Percentiles rank a stretch among this genome's conserved stretches.
These are phyloP conservation scores for Toxonevra muliebris DNA, from an alignment of 2,888 invertebrate species.

Conservation along the genomic window DNA sequence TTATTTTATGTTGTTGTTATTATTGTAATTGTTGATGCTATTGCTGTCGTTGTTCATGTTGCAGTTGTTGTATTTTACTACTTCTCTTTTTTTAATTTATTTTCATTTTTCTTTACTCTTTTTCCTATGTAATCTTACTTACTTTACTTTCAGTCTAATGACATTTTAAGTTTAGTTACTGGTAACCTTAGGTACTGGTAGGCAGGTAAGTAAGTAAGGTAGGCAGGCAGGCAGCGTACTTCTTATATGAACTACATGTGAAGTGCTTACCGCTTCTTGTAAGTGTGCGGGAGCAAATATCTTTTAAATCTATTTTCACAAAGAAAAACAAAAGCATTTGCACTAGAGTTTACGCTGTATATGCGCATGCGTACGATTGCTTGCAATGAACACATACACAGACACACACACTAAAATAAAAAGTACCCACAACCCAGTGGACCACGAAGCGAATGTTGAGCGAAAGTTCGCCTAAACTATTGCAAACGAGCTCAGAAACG, in stretches of 20 bases:
- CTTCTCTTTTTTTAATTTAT: background rate
- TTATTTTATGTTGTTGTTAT: background rate
- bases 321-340: background rate
- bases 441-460: no score
- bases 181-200: no score
- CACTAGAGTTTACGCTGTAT: no score
- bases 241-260: background rate
- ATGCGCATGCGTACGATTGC: background rate
- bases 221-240: background rate
- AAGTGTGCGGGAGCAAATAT: conserved; percentile 46
- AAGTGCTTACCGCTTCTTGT: conserved; percentile 15
- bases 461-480: no score
- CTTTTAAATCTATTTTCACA: conserved; percentile 41
- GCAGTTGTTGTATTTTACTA: background rate
- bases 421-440: no score
- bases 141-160: conserved; percentile 19
- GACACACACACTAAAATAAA: no score
- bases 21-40: background rate
- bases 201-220: no score
- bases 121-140: background rate
- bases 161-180: conserved; percentile 23
- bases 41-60: background rate
- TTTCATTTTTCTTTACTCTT: background rate
- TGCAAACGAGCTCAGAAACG: no score
- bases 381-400: no score